A percentile compares a stretch with the other conserved stretches of the same genome.
Conservation (phyloP, 1,140 invertebrate species). For the Wiebesia pumilae region DNA sequence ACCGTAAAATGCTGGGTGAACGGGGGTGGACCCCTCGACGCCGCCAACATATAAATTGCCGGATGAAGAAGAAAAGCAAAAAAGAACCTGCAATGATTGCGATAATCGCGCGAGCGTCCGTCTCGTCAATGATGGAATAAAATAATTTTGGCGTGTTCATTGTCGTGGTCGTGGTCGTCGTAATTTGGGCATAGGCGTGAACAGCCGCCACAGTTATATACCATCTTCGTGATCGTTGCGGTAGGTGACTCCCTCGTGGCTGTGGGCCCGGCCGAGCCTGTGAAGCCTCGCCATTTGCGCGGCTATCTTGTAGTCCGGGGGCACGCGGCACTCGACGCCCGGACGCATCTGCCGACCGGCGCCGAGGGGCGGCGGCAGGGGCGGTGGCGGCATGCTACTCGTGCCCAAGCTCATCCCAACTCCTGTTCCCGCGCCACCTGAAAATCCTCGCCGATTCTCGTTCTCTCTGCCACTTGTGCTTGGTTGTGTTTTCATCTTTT, state of each 20-base stretch:
- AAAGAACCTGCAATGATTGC: constrained; percentile 18
- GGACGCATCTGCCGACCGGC: constrained; percentile 59
- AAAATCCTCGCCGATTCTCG: constrained; percentile 72
- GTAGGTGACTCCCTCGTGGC: constrained; percentile 87
- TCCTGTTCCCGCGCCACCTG: constrained; percentile 68
- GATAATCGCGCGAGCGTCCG: constrained; percentile 17
- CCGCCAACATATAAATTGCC: neutral
- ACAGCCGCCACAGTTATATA: constrained; percentile 76
- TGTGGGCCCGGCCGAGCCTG: constrained; percentile 87
- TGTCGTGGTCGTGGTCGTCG: neutral
- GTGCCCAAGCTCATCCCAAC: constrained; percentile 60
- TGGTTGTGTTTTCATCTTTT: neutral
- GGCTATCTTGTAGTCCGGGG: constrained; percentile 85
- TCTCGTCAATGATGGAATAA: constrained; percentile 24
- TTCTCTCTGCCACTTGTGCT: constrained; percentile 34
- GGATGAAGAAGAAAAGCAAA: constrained; percentile 11
- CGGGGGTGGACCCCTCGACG: neutral
- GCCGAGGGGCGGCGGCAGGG: constrained; percentile 63
- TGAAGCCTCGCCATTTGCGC: constrained; percentile 87
- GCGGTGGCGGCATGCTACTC: constrained; percentile 66
- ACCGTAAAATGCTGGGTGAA: no score
- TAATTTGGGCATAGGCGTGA: neutral
- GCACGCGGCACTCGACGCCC: constrained; percentile 75
- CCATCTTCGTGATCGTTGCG: constrained; percentile 79
- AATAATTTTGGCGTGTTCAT: constrained; percentile 6